These are phyloP conservation scores for Chironomus striatipennis DNA, from an alignment of 1,140 invertebrate species.

Conservation along the genomic window DNA sequence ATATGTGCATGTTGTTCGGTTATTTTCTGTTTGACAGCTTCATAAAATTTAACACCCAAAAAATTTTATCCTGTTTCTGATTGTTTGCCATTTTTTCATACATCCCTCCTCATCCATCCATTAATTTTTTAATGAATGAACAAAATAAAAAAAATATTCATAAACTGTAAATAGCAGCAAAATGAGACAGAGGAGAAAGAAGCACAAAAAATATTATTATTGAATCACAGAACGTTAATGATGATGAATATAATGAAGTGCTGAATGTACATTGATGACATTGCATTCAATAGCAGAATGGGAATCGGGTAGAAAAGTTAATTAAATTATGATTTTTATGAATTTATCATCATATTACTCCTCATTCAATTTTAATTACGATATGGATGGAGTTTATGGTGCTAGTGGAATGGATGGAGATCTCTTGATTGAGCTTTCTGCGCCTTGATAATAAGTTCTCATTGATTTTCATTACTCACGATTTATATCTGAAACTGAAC, in stretches of 20 bases:
- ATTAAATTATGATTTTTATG: slow-evolving; percentile 14
- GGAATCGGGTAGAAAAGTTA: not conserved
- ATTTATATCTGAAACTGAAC: too few relatives aligned
- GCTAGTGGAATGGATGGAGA: too few relatives aligned
- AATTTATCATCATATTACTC: not conserved
- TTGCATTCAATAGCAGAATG: not conserved
- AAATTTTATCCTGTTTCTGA: not conserved
- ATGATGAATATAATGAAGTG: not conserved
- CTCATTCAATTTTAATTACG: slow-evolving; percentile 3
- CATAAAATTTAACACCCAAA: not conserved
- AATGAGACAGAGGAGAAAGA: not conserved
- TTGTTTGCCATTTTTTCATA: too few relatives aligned
- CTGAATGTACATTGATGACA: not conserved
- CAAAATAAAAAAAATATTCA: too few relatives aligned
- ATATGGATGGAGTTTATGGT: not conserved
- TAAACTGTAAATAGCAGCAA: not conserved
- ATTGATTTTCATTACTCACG: too few relatives aligned
- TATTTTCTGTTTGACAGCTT: not conserved
- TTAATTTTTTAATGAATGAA: slow-evolving; percentile 4
- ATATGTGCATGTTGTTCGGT: not conserved
- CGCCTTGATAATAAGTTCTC: not conserved
- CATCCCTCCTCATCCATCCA: not conserved
- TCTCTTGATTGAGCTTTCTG: not conserved
- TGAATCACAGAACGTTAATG: not conserved
- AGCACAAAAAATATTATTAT: not conserved